Evolutionary conservation across 2,113 vertebrate species (phyloP), one percentile per base, ranked within the genome.

Genomic region (Tretioscincus oriximinensis): DNA sequence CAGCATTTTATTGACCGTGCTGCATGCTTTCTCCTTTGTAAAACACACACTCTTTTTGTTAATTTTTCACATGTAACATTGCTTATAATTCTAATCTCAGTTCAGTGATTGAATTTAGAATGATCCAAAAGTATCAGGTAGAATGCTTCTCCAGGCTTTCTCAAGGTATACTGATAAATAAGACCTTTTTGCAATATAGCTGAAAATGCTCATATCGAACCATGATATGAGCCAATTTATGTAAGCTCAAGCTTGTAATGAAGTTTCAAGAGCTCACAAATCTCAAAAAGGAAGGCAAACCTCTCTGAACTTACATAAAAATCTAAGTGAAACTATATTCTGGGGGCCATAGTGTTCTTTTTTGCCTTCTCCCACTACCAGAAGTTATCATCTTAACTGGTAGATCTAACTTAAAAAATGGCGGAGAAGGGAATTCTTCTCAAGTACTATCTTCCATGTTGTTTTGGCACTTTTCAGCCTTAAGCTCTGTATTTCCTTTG

Each of bases 1-100:
- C 87, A 81, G 80, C 80, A 88, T 86, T 77, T 85, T 83, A 85
- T 91, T 86, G 90, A 85, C 87, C 75, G 81, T 72, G 6, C 16
- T 58, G 45, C 35, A 77, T 11, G 12, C 73, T 79, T 85, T 9
- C 1, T 75, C 16, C 24, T 5, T 66, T 65, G 65, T 29, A 81
- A 69, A 12, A 61, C 22, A 78, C 35, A 64, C 16, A 61, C 82
- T 81, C 24, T 79, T 79, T 31, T 51, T 12, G 70, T 67, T 26
- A 14, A 45, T 35, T 76, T 9, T 64, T 20, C 1, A 26, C 21
- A 22, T 45, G 31, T 47, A 45, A 41, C 24, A 45, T 76, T 45
- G 24, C 14, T 76, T 31, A 54, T 75, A 75, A 26, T 76, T 76
- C 41, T 26, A 21, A 22, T 49, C 28, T 77, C 41, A 66, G 14